Conservation (phyloP, 2,113 vertebrate genomes). For the Spea multiplicata region DNA sequence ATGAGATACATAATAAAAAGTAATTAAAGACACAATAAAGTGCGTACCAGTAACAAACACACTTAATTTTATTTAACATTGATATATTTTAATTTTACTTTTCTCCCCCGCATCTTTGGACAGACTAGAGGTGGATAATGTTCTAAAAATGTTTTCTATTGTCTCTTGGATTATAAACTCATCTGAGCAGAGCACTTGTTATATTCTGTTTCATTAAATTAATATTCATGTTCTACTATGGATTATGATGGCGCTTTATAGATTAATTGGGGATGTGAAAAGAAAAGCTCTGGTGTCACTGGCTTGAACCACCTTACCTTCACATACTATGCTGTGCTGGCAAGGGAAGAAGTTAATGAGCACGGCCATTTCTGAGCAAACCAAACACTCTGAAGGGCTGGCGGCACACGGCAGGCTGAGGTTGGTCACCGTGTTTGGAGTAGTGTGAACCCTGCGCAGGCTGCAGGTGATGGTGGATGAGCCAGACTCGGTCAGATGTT, state of each 20-base stretch:
- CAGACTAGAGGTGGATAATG: no score
- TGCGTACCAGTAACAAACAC: background rate
- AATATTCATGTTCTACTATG: no score
- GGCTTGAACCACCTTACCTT: constrained; percentile 69
- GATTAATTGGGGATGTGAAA: no score
- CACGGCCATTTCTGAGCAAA: constrained; percentile 91
- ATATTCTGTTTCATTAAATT: no score
- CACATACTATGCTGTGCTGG: constrained; percentile 94
- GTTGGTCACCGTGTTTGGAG: constrained; percentile 94
- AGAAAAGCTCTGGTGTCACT: no score
- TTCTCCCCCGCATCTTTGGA: no score
- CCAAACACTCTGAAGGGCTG: constrained; percentile 90
- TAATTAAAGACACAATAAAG: background rate
- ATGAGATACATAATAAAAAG: background rate
- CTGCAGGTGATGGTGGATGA: constrained; percentile 66
- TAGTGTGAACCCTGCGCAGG: constrained; percentile 79
- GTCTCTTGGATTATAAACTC: no score
- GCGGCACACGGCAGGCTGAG: constrained; percentile 71
- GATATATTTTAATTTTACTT: no score
- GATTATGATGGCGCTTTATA: no score
- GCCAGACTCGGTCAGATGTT: constrained; percentile 73
- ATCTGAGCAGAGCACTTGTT: no score
- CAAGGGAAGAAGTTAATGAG: constrained; percentile 91
- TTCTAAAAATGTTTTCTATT: no score
- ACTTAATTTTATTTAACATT: no score